These are phyloP conservation scores for Hemicordylus capensis DNA, from an alignment of 2,113 vertebrate species.

Conservation along the genomic window DNA sequence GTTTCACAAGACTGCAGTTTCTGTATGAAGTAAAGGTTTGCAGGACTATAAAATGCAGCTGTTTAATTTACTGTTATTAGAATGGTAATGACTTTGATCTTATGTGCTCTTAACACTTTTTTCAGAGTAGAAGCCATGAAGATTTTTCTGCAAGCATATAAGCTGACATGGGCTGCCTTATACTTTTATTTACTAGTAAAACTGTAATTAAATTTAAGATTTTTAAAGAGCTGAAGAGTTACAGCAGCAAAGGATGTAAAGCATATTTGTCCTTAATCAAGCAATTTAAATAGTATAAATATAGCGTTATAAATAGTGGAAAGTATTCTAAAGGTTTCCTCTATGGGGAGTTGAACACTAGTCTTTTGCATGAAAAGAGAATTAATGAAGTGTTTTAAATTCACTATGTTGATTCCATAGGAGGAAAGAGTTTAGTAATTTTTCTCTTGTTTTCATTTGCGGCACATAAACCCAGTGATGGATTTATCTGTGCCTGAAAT, in stretches of 20 bases:
- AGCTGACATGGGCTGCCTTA: slow-evolving; percentile 52
- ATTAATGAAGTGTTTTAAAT: slow-evolving; percentile 59
- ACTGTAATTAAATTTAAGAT: slow-evolving; percentile 25
- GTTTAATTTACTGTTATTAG: slow-evolving; percentile 54
- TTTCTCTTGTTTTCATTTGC: slow-evolving; percentile 40
- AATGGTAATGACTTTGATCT: slow-evolving; percentile 36
- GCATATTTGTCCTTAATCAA: slow-evolving; percentile 22
- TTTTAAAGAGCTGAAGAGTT: not conserved
- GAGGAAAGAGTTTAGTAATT: slow-evolving; percentile 34
- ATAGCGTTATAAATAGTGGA: slow-evolving; percentile 7
- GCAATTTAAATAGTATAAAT: slow-evolving; percentile 17
- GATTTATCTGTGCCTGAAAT: not conserved
- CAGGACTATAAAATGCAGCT: slow-evolving; percentile 41
- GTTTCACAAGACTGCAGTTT: slow-evolving; percentile 65
- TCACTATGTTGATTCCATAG: slow-evolving; percentile 47
- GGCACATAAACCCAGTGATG: slow-evolving; percentile 1
- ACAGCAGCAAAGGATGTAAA: not conserved
- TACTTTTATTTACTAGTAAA: slow-evolving; percentile 23
- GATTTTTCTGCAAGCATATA: slow-evolving; percentile 49
- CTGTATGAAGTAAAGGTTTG: slow-evolving; percentile 40
- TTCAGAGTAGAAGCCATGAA: slow-evolving; percentile 40
- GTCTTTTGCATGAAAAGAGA: slow-evolving; percentile 51
- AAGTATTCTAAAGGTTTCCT: slow-evolving; percentile 29
- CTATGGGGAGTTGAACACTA: slow-evolving; percentile 28
- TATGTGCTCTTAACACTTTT: slow-evolving; percentile 56